Conservation (phyloP, 2,113 vertebrate genomes). For the Nothocercus nigrocapillus region DNA sequence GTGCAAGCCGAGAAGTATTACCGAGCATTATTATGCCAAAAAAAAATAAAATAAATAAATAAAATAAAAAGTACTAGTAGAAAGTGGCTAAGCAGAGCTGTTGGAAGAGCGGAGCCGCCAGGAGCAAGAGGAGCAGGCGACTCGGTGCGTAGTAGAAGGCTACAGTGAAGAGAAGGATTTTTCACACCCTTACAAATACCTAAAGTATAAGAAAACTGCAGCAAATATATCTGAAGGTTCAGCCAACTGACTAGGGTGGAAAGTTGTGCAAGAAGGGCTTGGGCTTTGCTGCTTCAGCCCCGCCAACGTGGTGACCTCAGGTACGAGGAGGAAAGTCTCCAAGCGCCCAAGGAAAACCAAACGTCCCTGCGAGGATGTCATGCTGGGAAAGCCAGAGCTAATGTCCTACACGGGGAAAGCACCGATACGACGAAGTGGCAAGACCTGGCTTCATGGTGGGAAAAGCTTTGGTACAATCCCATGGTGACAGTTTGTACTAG, state of each 20-base stretch:
- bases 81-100: neutral
- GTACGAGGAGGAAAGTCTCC: neutral
- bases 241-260: neutral
- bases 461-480: neutral
- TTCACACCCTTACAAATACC: neutral
- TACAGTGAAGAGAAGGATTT: accelerated
- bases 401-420: neutral
- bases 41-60: no score
- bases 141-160: accelerated
- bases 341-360: accelerated
- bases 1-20: neutral
- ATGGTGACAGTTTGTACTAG: neutral
- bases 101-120: neutral
- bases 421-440: neutral
- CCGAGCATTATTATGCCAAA: neutral
- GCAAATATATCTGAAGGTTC: neutral
- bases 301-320: accelerated
- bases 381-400: accelerated
- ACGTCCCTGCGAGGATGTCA: accelerated
- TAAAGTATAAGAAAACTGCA: no score
- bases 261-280: neutral
- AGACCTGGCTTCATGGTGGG: neutral
- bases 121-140: neutral
- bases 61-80: neutral
- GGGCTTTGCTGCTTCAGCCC: neutral